Conservation (phyloP, 2,113 vertebrate genomes). For the Tauraco erythrolophus region DNA sequence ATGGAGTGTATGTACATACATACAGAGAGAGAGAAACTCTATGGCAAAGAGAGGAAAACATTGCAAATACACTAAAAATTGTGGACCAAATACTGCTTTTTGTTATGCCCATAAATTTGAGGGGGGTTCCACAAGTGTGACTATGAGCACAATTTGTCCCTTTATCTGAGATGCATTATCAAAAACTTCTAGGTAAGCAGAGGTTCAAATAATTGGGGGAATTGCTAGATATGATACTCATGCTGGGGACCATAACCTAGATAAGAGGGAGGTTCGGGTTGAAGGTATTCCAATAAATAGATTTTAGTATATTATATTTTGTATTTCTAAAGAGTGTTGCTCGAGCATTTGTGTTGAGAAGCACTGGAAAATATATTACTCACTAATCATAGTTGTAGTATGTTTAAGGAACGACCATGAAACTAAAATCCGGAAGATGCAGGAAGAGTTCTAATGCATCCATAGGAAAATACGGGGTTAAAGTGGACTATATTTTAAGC, state of each 20-base stretch:
- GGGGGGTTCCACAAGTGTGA: neutral
- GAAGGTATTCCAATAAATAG: neutral
- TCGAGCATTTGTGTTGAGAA: neutral
- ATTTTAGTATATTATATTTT: neutral
- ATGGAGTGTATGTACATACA: neutral
- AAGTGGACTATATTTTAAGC: conserved; percentile 79
- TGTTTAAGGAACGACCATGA: neutral
- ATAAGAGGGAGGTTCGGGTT: neutral
- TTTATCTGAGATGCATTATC: neutral
- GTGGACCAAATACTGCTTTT: neutral
- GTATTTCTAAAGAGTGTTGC: neutral
- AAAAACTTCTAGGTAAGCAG: neutral
- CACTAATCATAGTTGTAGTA: neutral
- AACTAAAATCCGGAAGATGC: neutral
- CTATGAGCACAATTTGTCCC: neutral
- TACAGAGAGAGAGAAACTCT: neutral
- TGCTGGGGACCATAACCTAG: neutral
- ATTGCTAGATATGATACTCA: neutral
- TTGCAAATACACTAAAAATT: neutral
- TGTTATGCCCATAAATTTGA: neutral
- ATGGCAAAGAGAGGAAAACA: neutral
- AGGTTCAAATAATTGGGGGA: neutral
- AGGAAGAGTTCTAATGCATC: neutral
- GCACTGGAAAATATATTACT: neutral
- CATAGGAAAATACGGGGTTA: conserved; percentile 73